A percentile compares a stretch with the other conserved stretches of the same genome.
Conservation (phyloP, 2,113 vertebrate species). For the Tenrec ecaudatus region DNA sequence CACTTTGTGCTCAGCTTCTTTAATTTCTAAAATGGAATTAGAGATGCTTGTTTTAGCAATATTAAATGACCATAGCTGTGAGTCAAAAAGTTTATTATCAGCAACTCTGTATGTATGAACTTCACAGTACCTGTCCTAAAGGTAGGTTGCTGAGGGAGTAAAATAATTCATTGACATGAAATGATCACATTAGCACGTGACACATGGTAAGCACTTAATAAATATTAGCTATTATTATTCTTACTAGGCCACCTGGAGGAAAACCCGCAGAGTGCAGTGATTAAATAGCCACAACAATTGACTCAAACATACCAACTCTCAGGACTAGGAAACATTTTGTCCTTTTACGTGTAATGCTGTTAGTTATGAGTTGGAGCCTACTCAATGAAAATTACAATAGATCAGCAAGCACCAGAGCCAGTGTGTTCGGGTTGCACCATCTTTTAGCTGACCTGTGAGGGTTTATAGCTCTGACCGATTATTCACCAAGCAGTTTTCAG, state of each 20-base stretch:
- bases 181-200: neutral
- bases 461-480: neutral
- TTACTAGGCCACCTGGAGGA: neutral
- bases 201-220: neutral
- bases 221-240: neutral
- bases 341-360: neutral
- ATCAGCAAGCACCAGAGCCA: neutral
- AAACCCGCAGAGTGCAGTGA: neutral
- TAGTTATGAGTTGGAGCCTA: neutral
- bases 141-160: neutral
- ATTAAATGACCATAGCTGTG: neutral
- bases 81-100: neutral
- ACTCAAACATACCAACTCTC: neutral
- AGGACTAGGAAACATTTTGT: neutral
- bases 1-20: neutral
- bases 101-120: neutral
- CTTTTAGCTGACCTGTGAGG: neutral
- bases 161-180: neutral
- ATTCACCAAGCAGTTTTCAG: neutral
- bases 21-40: neutral
- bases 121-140: neutral
- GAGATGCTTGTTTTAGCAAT: neutral
- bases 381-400: neutral
- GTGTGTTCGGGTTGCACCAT: neutral
- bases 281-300: neutral